Base-by-base conservation (phyloP, 1,140 invertebrate genomes). In the Heliconius melpomene region DNA sequence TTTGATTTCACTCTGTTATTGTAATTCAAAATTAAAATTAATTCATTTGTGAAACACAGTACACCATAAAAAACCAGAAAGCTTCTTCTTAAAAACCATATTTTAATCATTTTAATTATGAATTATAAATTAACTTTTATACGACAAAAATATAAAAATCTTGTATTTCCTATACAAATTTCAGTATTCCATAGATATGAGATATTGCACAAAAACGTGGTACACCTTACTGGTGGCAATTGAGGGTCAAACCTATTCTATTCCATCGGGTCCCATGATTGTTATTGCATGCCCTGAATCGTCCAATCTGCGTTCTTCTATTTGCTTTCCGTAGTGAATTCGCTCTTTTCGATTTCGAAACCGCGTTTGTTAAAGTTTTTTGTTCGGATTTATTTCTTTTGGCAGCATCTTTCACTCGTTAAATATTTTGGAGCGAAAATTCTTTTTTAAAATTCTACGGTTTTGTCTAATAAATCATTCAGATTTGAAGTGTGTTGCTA, bases 261-360 rank as follows among this genome's bases (percentile, higher is more conserved):
- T 79, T 79, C 84, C 83, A 85, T 87, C 81, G 80, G 78, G 81
- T 83, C 79, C 83, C 82, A 82, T 88, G 85, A 86, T 86, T 86
- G 83, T 86, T 88, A 86, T 85, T 86, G 84, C 78, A 82, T 84
- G 81, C 80, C 75, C 79, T 81, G 82, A 75, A 80, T 76, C 79
- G 81, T 75, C 80, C 79, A 78, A 85, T 87, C 84, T 82, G 81
- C 66, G 46, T 77, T 77, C 76, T 77, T 77, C 70, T 72, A 72
- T 83, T 86, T 82, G 80, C 81, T 77, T 83, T 86, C 79, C 72
- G 50, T 77, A 73, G 76, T 40, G 72, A 74, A 74, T 60, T 57
- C 46, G 26, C 72, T 46, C 57, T 79, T 79, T 79, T 74, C 72
- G 23, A 74, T 79, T 70, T 23, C 78, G 72, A 60, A 60, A 50